Evolutionary conservation across 2,113 vertebrate species (phyloP).

Genomic region (Erythrocercus mccallii): DNA sequence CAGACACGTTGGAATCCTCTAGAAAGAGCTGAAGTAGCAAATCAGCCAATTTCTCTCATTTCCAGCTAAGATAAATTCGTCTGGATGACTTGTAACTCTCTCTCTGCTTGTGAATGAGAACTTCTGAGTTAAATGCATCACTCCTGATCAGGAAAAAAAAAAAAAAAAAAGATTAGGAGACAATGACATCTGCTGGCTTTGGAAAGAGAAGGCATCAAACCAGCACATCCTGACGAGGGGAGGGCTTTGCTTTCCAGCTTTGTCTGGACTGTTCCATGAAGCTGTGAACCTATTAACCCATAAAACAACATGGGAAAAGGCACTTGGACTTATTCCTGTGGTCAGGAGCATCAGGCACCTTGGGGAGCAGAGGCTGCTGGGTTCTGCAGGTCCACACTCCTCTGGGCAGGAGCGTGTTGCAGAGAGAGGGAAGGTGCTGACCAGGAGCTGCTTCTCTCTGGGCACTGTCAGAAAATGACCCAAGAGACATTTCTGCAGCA

Average conservation of each 20-base stretch:
- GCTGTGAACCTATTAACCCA: background rate
- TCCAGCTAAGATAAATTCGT: background rate
- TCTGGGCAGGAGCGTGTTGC: accelerated
- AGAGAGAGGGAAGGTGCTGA: background rate
- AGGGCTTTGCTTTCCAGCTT: background rate
- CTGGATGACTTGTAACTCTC: background rate
- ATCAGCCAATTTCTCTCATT: background rate
- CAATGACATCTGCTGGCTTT: constrained; percentile 62
- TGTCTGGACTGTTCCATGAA: background rate
- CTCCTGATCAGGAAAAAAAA: background rate
- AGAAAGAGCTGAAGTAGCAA: background rate
- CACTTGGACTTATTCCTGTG: accelerated
- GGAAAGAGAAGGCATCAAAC: constrained; percentile 38
- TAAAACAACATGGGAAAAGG: accelerated
- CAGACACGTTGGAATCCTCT: background rate
- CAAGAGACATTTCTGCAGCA: background rate
- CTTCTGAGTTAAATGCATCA: constrained; percentile 5
- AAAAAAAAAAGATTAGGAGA: constrained; percentile 34
- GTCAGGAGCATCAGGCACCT: background rate
- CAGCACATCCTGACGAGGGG: background rate
- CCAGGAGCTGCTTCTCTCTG: background rate
- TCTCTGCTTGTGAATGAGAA: background rate
- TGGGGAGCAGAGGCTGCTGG: background rate
- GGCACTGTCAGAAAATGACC: background rate
- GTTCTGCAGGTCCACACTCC: background rate